phyloP scores from a whole-genome alignment of 1,140 invertebrate genomes.

The Drosophila sp. region DNA sequence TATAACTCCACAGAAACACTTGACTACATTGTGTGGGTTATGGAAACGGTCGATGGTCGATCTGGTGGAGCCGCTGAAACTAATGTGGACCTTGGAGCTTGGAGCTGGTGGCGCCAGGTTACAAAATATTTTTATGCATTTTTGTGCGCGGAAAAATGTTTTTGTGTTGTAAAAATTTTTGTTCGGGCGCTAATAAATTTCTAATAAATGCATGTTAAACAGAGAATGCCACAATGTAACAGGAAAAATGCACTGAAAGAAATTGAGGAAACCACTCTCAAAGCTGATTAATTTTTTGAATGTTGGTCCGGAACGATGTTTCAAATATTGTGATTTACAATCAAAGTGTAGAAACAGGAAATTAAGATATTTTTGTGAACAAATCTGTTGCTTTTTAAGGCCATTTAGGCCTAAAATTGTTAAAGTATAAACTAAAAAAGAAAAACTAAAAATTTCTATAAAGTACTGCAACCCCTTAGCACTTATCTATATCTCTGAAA shows the following conservation, averaged over 20 bases:
- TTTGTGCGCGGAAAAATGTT: slow-evolving; percentile 62
- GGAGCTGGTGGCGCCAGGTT: slow-evolving; percentile 59
- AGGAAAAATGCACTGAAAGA: slow-evolving; percentile 17
- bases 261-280: background rate
- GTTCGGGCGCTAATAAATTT: slow-evolving; percentile 68
- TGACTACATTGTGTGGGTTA: slow-evolving; percentile 72
- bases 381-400: no score
- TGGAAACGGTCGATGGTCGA: slow-evolving; percentile 52
- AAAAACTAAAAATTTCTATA: background rate
- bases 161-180: slow-evolving; percentile 52
- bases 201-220: slow-evolving; percentile 78
- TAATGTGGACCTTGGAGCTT: background rate
- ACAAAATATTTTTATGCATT: slow-evolving; percentile 53
- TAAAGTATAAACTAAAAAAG: background rate
- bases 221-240: slow-evolving; percentile 65
- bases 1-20: slow-evolving; percentile 7
- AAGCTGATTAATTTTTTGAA: no score
- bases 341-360: background rate
- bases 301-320: no score
- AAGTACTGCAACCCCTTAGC: no score
- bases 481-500: no score
- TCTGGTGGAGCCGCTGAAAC: background rate
- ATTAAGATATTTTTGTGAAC: no score
- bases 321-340: no score
- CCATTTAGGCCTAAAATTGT: no score